These are phyloP conservation scores for Erebia palarica DNA, from an alignment of 2,888 invertebrate species.

Conservation along the genomic window DNA sequence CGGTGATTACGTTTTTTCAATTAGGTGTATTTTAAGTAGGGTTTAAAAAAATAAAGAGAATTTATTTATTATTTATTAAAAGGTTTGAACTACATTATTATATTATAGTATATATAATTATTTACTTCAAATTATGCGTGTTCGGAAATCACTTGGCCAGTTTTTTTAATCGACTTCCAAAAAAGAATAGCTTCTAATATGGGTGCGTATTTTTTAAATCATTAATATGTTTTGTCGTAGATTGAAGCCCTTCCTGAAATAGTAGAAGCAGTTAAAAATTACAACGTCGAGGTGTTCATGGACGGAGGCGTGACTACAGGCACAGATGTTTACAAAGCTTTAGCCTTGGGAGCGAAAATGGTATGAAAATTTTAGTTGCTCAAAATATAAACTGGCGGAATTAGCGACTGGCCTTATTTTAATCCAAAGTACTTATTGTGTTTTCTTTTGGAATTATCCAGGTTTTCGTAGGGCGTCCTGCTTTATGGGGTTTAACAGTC, in stretches of 20 bases:
- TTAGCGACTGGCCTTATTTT: no score
- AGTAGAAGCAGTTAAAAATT: slow-evolving; percentile 85
- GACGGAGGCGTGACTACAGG: slow-evolving; percentile 94
- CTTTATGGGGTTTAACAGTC: slow-evolving; percentile 91
- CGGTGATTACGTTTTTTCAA: slow-evolving; percentile 77
- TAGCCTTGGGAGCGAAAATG: slow-evolving; percentile 95
- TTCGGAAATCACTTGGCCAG: no score
- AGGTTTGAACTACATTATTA: no score
- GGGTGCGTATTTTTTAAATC: neutral
- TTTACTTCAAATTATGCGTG: no score
- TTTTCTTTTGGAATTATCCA: slow-evolving; percentile 48
- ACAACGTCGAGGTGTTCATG: slow-evolving; percentile 89
- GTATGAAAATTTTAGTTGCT: slow-evolving; percentile 64
- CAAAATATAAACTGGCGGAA: neutral
- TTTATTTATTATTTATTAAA: no score
- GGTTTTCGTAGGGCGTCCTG: slow-evolving; percentile 93
- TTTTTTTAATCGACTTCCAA: no score
- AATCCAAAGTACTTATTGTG: no score
- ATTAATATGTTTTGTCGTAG: slow-evolving; percentile 57
- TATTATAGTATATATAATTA: no score
- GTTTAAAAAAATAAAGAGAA: no score
- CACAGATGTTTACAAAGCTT: slow-evolving; percentile 94
- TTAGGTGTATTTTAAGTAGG: neutral
- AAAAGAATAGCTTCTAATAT: no score
- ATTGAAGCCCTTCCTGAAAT: slow-evolving; percentile 93